Conservation (phyloP, 2,888 invertebrate genomes). For the Amphipyra berbera region DNA sequence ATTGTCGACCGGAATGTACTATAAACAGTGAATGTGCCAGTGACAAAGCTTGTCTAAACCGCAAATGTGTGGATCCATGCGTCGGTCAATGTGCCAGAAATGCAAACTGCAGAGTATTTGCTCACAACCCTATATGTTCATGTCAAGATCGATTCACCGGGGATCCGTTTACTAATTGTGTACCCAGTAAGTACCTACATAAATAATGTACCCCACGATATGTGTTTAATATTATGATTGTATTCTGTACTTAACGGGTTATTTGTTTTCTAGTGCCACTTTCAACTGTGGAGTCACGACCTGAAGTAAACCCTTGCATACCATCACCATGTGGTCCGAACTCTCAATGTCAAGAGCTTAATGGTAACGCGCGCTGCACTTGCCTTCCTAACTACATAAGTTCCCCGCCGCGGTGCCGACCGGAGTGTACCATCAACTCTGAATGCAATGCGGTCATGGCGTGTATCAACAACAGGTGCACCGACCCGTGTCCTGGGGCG, state of each 20-base stretch:
- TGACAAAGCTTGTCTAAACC: slow-evolving; percentile 93
- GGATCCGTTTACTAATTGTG: slow-evolving; percentile 92
- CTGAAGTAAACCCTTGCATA: slow-evolving; percentile 90
- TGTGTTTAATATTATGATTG: slow-evolving; percentile 39
- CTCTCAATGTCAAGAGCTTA: slow-evolving; percentile 92
- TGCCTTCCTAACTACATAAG: slow-evolving; percentile 93
- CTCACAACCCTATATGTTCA: slow-evolving; percentile 95
- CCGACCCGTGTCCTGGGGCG: slow-evolving; percentile 94
- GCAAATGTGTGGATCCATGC: slow-evolving; percentile 95
- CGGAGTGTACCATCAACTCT: slow-evolving; percentile 93
- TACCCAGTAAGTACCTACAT: slow-evolving; percentile 85
- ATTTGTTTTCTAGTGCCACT: slow-evolving; percentile 66
- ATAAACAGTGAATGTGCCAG: slow-evolving; percentile 94
- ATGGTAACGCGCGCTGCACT: slow-evolving; percentile 92
- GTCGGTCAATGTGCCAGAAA: slow-evolving; percentile 94
- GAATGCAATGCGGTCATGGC: slow-evolving; percentile 92
- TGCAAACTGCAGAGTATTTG: slow-evolving; percentile 94
- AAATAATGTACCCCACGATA: slow-evolving; percentile 3
- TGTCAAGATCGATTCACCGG: slow-evolving; percentile 93
- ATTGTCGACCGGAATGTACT: slow-evolving; percentile 95
- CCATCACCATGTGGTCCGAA: slow-evolving; percentile 95
- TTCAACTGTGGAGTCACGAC: slow-evolving; percentile 67
- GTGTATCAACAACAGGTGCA: slow-evolving; percentile 93
- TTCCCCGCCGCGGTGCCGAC: slow-evolving; percentile 93
- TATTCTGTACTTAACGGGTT: slow-evolving; percentile 1